Percentiles rank a stretch among this genome's conserved stretches.
Evolutionary conservation across 2,797 vertebrate genomes (phyloP).

Genomic region (Clarias fuscus): DNA sequence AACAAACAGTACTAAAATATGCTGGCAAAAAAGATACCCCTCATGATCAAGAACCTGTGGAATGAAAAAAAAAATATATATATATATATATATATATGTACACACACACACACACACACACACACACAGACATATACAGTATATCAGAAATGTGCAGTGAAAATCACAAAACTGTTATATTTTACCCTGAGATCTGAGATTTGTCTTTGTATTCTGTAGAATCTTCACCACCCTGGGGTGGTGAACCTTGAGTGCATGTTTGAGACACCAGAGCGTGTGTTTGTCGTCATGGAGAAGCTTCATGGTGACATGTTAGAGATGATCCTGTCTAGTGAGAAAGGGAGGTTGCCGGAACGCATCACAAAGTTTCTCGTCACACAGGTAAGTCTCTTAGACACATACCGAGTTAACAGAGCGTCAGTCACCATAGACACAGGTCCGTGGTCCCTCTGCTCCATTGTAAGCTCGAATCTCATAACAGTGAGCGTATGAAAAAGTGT

Average conservation of each 20-base stretch:
- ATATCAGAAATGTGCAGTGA: background rate
- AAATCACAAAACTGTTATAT: background rate
- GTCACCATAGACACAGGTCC: conserved; percentile 12
- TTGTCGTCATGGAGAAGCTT: conserved; percentile 98
- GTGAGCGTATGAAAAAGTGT: background rate
- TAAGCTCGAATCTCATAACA: background rate
- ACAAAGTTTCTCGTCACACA: conserved; percentile 95
- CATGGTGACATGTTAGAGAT: conserved; percentile 98
- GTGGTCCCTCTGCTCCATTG: background rate
- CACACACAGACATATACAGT: too few relatives aligned
- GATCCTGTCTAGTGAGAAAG: conserved; percentile 97
- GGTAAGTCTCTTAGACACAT: conserved; percentile 69
- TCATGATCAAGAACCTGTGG: too few relatives aligned
- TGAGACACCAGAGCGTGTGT: conserved; percentile 92
- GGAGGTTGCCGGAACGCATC: conserved; percentile 91
- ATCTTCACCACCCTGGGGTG: conserved; percentile 90
- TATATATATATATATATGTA: too few relatives aligned
- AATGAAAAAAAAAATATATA: too few relatives aligned
- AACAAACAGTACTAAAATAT: too few relatives aligned
- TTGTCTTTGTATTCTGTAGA: conserved; percentile 68
- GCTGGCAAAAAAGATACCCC: too few relatives aligned
- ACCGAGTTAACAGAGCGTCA: background rate
- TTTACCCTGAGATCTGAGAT: background rate
- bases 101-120: too few relatives aligned
- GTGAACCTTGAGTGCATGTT: conserved; percentile 99